phyloP scores from a whole-genome alignment of 1,140 invertebrate species.

The Sycophila sp. region DNA sequence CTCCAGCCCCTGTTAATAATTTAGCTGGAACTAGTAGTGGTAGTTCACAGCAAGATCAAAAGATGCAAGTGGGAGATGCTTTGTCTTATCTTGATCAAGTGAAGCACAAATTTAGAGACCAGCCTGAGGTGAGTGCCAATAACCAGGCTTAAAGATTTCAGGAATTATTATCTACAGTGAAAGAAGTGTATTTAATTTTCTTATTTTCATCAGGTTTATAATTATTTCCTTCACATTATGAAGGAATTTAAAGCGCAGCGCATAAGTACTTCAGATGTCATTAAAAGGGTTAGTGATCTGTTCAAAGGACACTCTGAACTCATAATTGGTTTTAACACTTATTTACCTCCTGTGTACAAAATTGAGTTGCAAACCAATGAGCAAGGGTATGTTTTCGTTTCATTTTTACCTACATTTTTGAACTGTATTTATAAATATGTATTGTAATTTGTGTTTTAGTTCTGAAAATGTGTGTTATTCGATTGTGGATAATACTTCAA shows the following conservation, averaged over 20 bases:
- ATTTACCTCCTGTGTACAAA: slow-evolving; percentile 98
- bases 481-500: slow-evolving; percentile 61
- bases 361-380: slow-evolving; percentile 96
- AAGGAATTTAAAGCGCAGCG: slow-evolving; percentile 99
- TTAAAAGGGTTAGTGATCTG: slow-evolving; percentile 93
- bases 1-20: slow-evolving; percentile 56
- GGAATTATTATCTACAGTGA: not conserved
- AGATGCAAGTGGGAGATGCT: slow-evolving; percentile 96
- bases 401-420: not conserved
- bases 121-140: slow-evolving; percentile 77
- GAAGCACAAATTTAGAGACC: slow-evolving; percentile 96
- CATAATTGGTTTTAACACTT: slow-evolving; percentile 99
- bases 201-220: slow-evolving; percentile 79
- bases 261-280: slow-evolving; percentile 99
- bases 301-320: slow-evolving; percentile 98
- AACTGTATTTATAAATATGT: no score
- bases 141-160: no score
- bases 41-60: slow-evolving; percentile 73
- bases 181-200: not conserved
- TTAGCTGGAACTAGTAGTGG: slow-evolving; percentile 48
- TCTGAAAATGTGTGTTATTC: slow-evolving; percentile 61
- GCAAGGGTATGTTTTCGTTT: slow-evolving; percentile 73
- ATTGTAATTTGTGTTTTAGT: slow-evolving; percentile 37
- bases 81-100: slow-evolving; percentile 98
- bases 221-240: slow-evolving; percentile 99